A percentile compares a stretch with the other conserved stretches of the same genome.
These are phyloP conservation scores for Orthosia gracilis DNA, from an alignment of 2,888 invertebrate genomes.

Conservation along the genomic window DNA sequence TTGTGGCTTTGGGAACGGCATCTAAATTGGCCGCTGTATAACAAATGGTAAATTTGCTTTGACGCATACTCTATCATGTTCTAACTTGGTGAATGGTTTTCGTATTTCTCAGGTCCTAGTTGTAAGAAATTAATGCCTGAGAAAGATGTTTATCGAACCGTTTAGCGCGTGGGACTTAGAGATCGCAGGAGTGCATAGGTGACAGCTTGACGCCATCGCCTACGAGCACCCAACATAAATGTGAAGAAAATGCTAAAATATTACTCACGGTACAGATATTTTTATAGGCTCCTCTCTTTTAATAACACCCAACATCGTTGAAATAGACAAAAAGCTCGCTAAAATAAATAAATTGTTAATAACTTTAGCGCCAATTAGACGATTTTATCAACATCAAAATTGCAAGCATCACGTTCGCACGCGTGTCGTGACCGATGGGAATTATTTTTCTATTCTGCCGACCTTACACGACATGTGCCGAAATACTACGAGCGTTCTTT, in stretches of 20 bases:
- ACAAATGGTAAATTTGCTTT: conserved; percentile 50
- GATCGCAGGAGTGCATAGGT: conserved; percentile 47
- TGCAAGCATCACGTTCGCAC: conserved; percentile 66
- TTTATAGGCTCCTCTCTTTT: conserved; percentile 21
- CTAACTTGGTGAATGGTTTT: conserved; percentile 46
- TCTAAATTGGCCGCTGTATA: conserved; percentile 55
- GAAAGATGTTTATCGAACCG: conserved; percentile 46
- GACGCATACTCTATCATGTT: conserved; percentile 42
- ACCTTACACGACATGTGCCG: conserved; percentile 59
- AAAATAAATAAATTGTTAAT: conserved; percentile 56
- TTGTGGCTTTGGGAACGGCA: conserved; percentile 65
- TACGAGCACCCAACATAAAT: conserved; percentile 38
- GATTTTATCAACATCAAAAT: conserved; percentile 55
- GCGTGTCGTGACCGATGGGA: conserved; percentile 71
- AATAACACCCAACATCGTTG: conserved; percentile 28
- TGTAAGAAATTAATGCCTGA: conserved; percentile 46
- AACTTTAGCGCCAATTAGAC: conserved; percentile 55
- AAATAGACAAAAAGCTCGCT: conserved; percentile 31
- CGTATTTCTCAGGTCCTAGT: conserved; percentile 38
- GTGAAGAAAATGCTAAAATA: conserved; percentile 55
- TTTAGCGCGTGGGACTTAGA: conserved; percentile 59
- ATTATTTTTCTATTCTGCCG: conserved; percentile 67
- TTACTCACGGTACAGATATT: conserved; percentile 17
- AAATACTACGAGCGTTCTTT: conserved; percentile 68
- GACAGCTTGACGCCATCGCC: conserved; percentile 49